phyloP scores from a whole-genome alignment of 2,888 invertebrate species.

The Idaea straminata region DNA sequence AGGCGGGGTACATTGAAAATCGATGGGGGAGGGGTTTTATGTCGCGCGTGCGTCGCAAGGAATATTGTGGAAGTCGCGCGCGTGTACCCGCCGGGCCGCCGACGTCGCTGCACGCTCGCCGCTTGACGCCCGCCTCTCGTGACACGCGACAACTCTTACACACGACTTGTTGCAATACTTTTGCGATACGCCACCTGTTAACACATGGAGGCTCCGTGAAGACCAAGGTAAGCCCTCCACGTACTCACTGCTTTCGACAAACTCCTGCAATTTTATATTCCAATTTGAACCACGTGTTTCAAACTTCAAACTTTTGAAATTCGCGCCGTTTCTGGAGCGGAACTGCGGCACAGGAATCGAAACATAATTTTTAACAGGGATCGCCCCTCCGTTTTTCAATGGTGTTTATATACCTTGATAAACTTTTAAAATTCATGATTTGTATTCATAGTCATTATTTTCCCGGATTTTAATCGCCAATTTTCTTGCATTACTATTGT shows the following conservation, averaged over 20 bases:
- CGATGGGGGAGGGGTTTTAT: constrained; percentile 59
- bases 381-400: neutral
- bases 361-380: constrained; percentile 12
- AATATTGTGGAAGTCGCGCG: constrained; percentile 40
- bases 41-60: constrained; percentile 54
- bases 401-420: neutral
- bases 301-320: constrained; percentile 15
- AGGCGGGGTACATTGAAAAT: constrained; percentile 66
- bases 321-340: constrained; percentile 14
- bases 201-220: constrained; percentile 67
- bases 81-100: constrained; percentile 53
- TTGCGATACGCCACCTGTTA: constrained; percentile 61
- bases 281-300: constrained; percentile 5
- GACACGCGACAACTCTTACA: constrained; percentile 52
- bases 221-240: constrained; percentile 54
- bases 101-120: constrained; percentile 58
- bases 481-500: no score
- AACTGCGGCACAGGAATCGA: constrained; percentile 11
- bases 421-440: neutral
- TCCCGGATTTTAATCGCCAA: no score
- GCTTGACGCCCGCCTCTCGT: constrained; percentile 54
- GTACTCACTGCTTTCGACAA: neutral
- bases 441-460: no score
- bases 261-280: neutral
- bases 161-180: constrained; percentile 65